These are phyloP conservation scores for Periplaneta americana DNA, from an alignment of 1,140 invertebrate species.

Conservation along the genomic window DNA sequence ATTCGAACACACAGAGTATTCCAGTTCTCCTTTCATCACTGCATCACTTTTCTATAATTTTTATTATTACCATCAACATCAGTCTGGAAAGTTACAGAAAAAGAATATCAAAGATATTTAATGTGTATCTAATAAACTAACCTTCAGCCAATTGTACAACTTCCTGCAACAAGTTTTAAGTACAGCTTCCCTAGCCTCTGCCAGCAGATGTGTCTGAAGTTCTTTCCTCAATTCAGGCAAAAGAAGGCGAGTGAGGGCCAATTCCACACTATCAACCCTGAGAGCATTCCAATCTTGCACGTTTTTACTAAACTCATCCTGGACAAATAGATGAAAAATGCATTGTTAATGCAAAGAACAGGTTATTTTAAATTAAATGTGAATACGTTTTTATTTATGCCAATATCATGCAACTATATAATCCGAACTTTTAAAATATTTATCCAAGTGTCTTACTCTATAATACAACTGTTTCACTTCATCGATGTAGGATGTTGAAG, in stretches of 20 bases:
- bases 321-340: conserved; percentile 25
- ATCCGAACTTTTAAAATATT: not conserved
- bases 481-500: conserved; percentile 70
- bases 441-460: conserved; percentile 41
- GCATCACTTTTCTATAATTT: too few species aligned
- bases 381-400: too few species aligned
- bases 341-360: not conserved
- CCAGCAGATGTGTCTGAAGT: conserved; percentile 68
- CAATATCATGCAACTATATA: not conserved
- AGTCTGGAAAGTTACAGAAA: too few species aligned
- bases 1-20: too few species aligned
- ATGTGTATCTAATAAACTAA: too few species aligned
- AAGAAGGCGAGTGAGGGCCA: conserved; percentile 82
- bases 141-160: conserved; percentile 87
- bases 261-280: conserved; percentile 78
- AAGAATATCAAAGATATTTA: too few species aligned
- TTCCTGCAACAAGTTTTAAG: conserved; percentile 76
- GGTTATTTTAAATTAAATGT: not conserved
- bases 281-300: conserved; percentile 96
- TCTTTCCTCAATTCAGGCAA: conserved; percentile 88
- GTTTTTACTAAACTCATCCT: conserved; percentile 94
- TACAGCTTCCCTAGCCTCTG: conserved; percentile 88
- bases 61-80: too few species aligned
- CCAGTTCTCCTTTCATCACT: too few species aligned
- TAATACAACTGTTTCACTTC: conserved; percentile 90